These are phyloP conservation scores for Zaprionus ornatus DNA, from an alignment of 1,140 invertebrate species.

Conservation along the genomic window DNA sequence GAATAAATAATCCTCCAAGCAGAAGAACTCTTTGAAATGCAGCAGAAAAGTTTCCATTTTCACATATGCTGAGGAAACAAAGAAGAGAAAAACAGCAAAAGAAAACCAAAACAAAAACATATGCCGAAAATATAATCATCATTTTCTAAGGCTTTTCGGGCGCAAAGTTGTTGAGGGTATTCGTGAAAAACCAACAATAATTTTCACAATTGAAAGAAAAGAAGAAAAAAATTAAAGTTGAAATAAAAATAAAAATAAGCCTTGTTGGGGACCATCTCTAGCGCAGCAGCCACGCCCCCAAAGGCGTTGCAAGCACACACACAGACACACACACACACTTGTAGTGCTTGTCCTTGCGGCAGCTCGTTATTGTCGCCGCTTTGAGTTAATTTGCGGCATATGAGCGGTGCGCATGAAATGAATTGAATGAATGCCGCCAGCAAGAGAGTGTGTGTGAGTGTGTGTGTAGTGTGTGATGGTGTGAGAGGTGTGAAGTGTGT, in stretches of 20 bases:
- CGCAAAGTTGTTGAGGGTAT: background rate
- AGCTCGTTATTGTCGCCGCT: conserved; percentile 49
- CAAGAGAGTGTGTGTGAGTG: background rate
- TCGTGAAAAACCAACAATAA: no score
- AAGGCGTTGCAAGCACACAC: background rate
- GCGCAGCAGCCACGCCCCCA: background rate
- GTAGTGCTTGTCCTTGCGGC: conserved; percentile 12
- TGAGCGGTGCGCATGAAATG: conserved; percentile 57
- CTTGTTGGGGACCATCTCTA: background rate
- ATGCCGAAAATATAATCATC: background rate
- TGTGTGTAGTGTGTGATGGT: background rate
- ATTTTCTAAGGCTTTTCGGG: background rate
- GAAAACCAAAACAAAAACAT: background rate
- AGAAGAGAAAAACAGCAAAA: background rate
- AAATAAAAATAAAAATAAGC: background rate
- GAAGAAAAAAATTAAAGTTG: background rate
- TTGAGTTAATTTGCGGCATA: conserved; percentile 68
- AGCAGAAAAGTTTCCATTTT: background rate
- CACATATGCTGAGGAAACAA: background rate
- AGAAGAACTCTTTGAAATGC: no score
- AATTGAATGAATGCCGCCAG: conserved; percentile 42
- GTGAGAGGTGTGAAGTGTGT: conserved; percentile 18
- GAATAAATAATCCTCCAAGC: no score
- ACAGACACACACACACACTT: background rate
- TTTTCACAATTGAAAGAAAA: background rate